phyloP scores from a whole-genome alignment of 1,140 invertebrate genomes.

The Bombyx mandarina region DNA sequence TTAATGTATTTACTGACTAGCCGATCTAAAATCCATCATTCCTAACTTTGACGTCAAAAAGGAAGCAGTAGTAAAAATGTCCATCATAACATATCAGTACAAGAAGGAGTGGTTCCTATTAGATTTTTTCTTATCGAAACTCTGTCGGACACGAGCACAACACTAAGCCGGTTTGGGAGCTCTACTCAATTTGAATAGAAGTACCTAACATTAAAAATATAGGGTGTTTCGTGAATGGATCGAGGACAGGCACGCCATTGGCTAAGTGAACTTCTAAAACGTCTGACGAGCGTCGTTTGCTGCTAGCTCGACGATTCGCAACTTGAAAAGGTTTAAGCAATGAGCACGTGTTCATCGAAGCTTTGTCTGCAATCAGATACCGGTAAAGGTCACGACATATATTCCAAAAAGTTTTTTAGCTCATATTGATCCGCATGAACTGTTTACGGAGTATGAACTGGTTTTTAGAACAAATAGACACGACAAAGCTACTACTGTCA shows the following conservation, averaged over 20 bases:
- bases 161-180: slow-evolving; percentile 20
- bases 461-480: too few relatives aligned
- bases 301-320: slow-evolving; percentile 38
- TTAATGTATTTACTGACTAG: too few relatives aligned
- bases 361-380: slow-evolving; percentile 23
- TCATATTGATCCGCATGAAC: too few relatives aligned
- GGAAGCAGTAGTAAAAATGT: too few relatives aligned
- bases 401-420: too few relatives aligned
- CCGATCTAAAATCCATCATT: too few relatives aligned
- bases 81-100: too few relatives aligned
- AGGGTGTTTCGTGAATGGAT: slow-evolving; percentile 37
- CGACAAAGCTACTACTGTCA: too few relatives aligned
- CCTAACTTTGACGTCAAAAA: too few relatives aligned
- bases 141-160: slow-evolving; percentile 8
- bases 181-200: slow-evolving; percentile 36
- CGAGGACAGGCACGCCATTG: slow-evolving; percentile 50
- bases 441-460: too few relatives aligned
- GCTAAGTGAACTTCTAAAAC: slow-evolving; percentile 57
- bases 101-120: too few relatives aligned
- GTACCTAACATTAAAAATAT: slow-evolving; percentile 49
- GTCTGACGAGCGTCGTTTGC: slow-evolving; percentile 25
- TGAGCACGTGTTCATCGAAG: slow-evolving; percentile 19
- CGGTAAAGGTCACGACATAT: background rate
- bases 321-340: slow-evolving; percentile 37
- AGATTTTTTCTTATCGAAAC: slow-evolving; percentile 4